A percentile compares a stretch with the other conserved stretches of the same genome.
Conservation (phyloP, 2,113 vertebrate species). For the Blennius ocellaris region DNA sequence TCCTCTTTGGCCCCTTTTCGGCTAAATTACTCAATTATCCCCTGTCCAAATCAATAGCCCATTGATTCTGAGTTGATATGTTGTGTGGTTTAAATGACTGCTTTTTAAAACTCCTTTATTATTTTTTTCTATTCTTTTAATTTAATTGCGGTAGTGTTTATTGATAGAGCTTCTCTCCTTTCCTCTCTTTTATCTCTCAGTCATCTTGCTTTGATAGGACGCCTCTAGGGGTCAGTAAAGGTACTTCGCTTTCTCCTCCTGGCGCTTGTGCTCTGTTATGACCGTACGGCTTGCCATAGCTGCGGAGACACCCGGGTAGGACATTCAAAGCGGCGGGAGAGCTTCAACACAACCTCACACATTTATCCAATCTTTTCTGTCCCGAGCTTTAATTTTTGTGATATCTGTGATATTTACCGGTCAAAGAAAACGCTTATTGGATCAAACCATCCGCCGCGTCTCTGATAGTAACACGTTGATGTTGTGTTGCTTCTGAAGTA, state of each 20-base stretch:
- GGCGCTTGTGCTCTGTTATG: neutral
- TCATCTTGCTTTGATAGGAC: too few relatives aligned
- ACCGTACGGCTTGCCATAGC: slow-evolving; percentile 51
- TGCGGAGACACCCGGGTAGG: slow-evolving; percentile 57
- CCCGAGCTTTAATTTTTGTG: neutral
- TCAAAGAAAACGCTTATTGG: neutral
- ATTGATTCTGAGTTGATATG: too few relatives aligned
- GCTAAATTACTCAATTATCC: too few relatives aligned
- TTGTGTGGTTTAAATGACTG: too few relatives aligned
- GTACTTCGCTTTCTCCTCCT: neutral
- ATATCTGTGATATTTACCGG: neutral
- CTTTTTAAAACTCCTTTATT: too few relatives aligned
- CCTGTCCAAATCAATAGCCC: too few relatives aligned
- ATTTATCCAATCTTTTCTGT: neutral
- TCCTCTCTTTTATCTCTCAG: too few relatives aligned
- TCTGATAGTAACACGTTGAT: too few relatives aligned
- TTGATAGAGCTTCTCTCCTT: too few relatives aligned
- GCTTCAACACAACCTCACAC: slow-evolving; percentile 1
- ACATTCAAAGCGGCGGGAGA: slow-evolving; percentile 74
- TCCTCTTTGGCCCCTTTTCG: too few relatives aligned
- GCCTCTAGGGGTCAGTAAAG: slow-evolving; percentile 42
- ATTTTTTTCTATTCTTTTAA: too few relatives aligned
- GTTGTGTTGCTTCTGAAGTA: slow-evolving; percentile 36
- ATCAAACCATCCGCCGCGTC: neutral
- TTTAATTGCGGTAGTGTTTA: too few relatives aligned